Evolutionary conservation across 1,140 invertebrate species (phyloP).

Genomic region (Drosophila pruinosa): DNA sequence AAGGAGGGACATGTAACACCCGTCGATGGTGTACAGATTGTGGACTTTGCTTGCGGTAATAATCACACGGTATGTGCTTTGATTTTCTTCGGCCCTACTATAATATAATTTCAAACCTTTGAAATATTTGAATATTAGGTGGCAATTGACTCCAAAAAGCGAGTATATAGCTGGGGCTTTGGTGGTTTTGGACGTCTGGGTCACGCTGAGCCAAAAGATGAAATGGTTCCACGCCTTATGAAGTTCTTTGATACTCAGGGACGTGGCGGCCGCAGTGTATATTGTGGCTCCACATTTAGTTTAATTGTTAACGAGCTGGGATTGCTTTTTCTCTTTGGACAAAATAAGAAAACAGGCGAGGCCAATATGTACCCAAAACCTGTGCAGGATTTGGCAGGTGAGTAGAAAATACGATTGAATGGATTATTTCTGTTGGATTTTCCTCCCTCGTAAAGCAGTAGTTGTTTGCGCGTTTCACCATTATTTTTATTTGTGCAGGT

Average conservation of each 20-base stretch:
- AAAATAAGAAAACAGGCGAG: slow-evolving; percentile 95
- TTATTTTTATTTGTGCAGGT: slow-evolving; percentile 82
- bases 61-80: slow-evolving; percentile 90
- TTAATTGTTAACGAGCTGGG: slow-evolving; percentile 92
- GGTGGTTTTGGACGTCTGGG: slow-evolving; percentile 96
- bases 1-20: slow-evolving; percentile 93
- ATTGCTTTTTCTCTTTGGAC: slow-evolving; percentile 92
- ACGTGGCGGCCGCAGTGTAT: slow-evolving; percentile 90
- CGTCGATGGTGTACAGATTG: slow-evolving; percentile 93
- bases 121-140: slow-evolving; percentile 86
- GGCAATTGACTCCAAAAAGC: slow-evolving; percentile 92
- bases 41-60: slow-evolving; percentile 94
- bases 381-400: slow-evolving; percentile 92
- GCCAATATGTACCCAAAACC: slow-evolving; percentile 98
- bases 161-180: slow-evolving; percentile 97
- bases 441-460: slow-evolving; percentile 35
- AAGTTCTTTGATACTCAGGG: slow-evolving; percentile 94
- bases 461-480: no score
- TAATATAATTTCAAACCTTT: no score
- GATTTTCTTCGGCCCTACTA: no score
- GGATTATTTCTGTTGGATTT: not conserved
- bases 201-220: slow-evolving; percentile 95
- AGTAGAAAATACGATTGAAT: slow-evolving; percentile 9
- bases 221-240: slow-evolving; percentile 93
- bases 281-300: slow-evolving; percentile 93